Percentiles rank a stretch among this genome's conserved stretches.
Evolutionary conservation across 2,113 vertebrate species (phyloP).

Genomic region (Collichthys lucidus): DNA sequence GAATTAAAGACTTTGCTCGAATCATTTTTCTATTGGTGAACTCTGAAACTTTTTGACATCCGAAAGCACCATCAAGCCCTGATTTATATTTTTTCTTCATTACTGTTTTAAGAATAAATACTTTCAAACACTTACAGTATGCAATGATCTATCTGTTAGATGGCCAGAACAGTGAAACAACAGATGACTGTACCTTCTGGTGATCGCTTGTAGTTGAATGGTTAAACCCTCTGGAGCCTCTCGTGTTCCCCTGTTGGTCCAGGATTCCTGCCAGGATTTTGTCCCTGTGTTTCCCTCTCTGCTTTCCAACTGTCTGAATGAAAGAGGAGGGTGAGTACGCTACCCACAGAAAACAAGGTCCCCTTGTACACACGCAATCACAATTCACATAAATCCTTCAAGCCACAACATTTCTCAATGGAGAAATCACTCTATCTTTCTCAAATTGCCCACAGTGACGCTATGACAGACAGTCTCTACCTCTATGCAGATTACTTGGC

Average conservation of each 20-base stretch:
- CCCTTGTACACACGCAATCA: not conserved
- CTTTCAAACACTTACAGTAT: not conserved
- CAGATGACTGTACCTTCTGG: not conserved
- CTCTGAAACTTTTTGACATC: not conserved
- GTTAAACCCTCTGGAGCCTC: conserved; percentile 51
- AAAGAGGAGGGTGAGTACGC: conserved; percentile 24
- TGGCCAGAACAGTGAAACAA: not conserved
- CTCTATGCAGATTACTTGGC: no score
- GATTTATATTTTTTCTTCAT: not conserved
- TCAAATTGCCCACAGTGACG: no score
- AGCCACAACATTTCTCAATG: not conserved
- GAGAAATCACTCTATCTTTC: not conserved
- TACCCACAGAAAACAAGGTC: conserved; percentile 36
- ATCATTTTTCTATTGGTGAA: not conserved
- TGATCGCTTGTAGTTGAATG: conserved; percentile 39
- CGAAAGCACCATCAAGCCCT: not conserved
- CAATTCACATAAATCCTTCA: not conserved
- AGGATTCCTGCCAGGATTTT: conserved; percentile 58
- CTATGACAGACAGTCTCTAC: not conserved
- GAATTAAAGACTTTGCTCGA: not conserved
- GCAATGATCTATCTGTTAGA: not conserved
- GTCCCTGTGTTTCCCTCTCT: conserved; percentile 55
- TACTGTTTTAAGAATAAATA: not conserved
- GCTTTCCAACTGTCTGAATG: conserved; percentile 54
- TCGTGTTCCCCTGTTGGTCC: conserved; percentile 39